These are phyloP conservation scores for Agrilus mali DNA, from an alignment of 2,888 invertebrate species.

Conservation along the genomic window DNA sequence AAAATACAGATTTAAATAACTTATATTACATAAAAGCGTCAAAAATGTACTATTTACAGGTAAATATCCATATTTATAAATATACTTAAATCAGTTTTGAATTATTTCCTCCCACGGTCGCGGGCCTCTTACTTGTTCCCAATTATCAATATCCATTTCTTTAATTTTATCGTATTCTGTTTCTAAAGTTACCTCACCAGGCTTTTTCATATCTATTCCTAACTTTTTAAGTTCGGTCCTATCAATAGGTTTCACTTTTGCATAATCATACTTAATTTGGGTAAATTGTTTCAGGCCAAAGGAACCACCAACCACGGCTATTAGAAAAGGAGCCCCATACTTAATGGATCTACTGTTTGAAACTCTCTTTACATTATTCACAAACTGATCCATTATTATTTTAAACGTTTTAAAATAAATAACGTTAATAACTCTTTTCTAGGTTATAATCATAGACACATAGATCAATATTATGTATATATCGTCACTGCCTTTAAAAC, in stretches of 20 bases:
- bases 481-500: no score
- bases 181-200: slow-evolving; percentile 60
- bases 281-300: slow-evolving; percentile 66
- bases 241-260: slow-evolving; percentile 32
- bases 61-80: no score
- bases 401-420: not conserved
- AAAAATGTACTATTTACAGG: no score
- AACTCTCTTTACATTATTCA: slow-evolving; percentile 2
- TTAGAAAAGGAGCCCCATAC: slow-evolving; percentile 61
- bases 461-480: not conserved
- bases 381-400: not conserved
- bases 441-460: not conserved
- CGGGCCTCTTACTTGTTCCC: slow-evolving; percentile 77
- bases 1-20: no score
- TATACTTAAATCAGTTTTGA: no score
- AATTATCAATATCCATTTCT: slow-evolving; percentile 61
- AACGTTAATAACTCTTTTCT: not conserved
- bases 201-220: slow-evolving; percentile 54
- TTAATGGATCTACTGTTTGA: slow-evolving; percentile 31
- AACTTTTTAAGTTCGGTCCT: slow-evolving; percentile 52
- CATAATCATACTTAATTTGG: slow-evolving; percentile 45
- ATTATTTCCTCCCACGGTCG: slow-evolving; percentile 66
- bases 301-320: slow-evolving; percentile 64
- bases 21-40: no score
- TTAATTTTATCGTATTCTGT: slow-evolving; percentile 60